Evolutionary conservation across 2,797 vertebrate genomes (phyloP).

Genomic region (Todus mexicanus): DNA sequence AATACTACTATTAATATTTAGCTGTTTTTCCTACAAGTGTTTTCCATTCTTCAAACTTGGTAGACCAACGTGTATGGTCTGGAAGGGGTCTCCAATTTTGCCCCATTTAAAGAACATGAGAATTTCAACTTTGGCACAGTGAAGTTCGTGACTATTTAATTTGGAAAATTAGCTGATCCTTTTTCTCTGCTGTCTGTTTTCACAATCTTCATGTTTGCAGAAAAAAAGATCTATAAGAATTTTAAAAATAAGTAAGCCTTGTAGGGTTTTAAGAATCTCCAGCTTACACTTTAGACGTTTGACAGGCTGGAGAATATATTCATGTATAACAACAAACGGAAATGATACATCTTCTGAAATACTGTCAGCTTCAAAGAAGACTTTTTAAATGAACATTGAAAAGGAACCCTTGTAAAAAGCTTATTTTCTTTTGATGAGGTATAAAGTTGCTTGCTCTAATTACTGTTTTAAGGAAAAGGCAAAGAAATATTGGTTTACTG

Average conservation of each 20-base stretch:
- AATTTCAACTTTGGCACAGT: not conserved
- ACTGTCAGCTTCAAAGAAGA: not conserved
- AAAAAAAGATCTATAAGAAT: not conserved
- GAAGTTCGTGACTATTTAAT: not conserved
- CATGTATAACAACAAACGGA: not conserved
- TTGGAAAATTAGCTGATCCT: not conserved
- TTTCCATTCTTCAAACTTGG: not conserved
- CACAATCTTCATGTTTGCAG: not conserved
- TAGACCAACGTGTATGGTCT: not conserved
- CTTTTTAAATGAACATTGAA: not conserved
- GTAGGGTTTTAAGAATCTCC: not conserved
- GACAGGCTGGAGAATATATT: not conserved
- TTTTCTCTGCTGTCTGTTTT: not conserved
- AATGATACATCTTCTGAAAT: not conserved
- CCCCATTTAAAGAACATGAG: not conserved
- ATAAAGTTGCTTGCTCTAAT: not conserved
- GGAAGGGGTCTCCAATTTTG: not conserved
- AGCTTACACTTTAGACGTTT: not conserved
- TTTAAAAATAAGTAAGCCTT: not conserved
- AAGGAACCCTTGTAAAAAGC: not conserved
- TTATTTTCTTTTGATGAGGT: not conserved
- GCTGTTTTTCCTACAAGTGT: not conserved
- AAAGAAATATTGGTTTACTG: not conserved
- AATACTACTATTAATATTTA: not conserved
- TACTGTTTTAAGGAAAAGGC: not conserved